Evolutionary conservation across 2,888 invertebrate species (phyloP).

Genomic region (Cactoblastis cactorum): DNA sequence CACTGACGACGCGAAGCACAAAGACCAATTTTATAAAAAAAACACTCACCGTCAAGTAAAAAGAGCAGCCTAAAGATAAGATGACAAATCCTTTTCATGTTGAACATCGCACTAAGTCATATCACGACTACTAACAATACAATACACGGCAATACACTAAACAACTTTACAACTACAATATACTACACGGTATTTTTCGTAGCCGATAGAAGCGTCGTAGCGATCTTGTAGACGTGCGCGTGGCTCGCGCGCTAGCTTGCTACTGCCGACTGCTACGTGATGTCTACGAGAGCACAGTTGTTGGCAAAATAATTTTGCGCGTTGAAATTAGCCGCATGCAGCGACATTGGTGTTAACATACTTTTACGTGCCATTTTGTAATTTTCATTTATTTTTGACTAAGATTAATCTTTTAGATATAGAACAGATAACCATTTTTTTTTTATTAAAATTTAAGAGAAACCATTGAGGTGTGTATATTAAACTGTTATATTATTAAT

Average conservation of each 20-base stretch:
- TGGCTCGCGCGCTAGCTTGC: not conserved
- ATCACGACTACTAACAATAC: not conserved
- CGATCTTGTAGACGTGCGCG: conserved; percentile 8
- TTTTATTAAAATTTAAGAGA: too few species aligned
- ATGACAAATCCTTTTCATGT: conserved; percentile 71
- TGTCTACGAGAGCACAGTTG: not conserved
- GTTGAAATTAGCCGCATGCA: conserved; percentile 24
- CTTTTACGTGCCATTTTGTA: not conserved
- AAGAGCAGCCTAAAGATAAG: conserved; percentile 64
- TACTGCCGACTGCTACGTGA: conserved; percentile 32
- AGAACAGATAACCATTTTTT: too few species aligned
- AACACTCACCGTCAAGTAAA: conserved; percentile 60
- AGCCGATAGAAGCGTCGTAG: conserved; percentile 7
- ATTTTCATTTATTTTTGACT: not conserved
- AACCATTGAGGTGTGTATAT: too few species aligned
- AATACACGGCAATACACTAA: not conserved
- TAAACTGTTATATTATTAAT: too few species aligned
- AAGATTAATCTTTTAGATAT: too few species aligned
- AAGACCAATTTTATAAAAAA: not conserved
- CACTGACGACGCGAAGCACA: not conserved
- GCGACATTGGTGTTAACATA: too few species aligned
- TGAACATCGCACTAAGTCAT: conserved; percentile 45
- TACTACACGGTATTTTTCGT: not conserved
- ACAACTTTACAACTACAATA: not conserved
- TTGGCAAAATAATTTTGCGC: conserved; percentile 61